These are phyloP conservation scores for Xanthorhoe spadicearia DNA, from an alignment of 2,888 invertebrate species.

Conservation along the genomic window DNA sequence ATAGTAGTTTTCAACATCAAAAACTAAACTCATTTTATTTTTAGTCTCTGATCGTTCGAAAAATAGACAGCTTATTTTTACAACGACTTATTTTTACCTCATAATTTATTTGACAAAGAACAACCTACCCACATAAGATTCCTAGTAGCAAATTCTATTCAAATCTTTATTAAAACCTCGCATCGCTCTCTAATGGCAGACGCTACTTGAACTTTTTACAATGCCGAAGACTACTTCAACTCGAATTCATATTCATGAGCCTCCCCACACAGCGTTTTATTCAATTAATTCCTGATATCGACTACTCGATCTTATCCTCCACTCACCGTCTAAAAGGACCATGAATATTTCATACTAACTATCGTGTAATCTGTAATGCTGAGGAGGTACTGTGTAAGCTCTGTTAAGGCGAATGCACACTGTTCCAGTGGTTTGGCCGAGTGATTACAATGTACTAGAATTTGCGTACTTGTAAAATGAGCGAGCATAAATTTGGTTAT, in stretches of 20 bases:
- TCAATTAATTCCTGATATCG: slow-evolving; percentile 77
- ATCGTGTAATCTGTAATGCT: not conserved
- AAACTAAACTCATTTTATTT: too few relatives aligned
- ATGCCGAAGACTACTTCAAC: slow-evolving; percentile 64
- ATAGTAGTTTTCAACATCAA: too few relatives aligned
- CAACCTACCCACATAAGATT: too few relatives aligned
- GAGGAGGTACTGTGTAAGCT: not conserved
- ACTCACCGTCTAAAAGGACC: slow-evolving; percentile 54
- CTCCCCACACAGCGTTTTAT: slow-evolving; percentile 71
- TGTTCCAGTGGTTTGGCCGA: not conserved
- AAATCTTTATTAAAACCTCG: slow-evolving; percentile 28
- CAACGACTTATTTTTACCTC: too few relatives aligned
- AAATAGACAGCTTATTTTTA: too few relatives aligned
- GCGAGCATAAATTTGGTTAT: too few relatives aligned
- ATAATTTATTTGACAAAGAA: too few relatives aligned
- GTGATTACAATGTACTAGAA: not conserved
- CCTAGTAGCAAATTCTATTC: not conserved
- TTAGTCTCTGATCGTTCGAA: too few relatives aligned
- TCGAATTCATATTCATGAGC: slow-evolving; percentile 78
- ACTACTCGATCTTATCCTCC: slow-evolving; percentile 53
- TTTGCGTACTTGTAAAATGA: not conserved
- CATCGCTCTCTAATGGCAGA: slow-evolving; percentile 58
- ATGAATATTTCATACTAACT: slow-evolving; percentile 45
- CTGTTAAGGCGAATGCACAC: not conserved
- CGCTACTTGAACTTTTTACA: slow-evolving; percentile 69